Evolutionary conservation across 1,140 invertebrate species (phyloP).

Genomic region (Belonocnema kinseyi): DNA sequence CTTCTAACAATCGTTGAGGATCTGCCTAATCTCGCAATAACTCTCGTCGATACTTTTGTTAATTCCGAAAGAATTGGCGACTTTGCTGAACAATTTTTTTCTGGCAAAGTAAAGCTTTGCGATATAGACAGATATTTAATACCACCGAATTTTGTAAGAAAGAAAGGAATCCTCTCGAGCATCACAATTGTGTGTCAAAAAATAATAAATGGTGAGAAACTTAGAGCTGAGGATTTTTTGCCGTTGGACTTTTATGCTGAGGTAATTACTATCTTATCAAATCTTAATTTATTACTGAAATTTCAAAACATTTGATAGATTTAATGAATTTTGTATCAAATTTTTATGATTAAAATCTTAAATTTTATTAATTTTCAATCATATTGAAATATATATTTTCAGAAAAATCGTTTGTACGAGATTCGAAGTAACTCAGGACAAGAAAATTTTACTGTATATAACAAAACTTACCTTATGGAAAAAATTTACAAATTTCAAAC

Average conservation of each 20-base stretch:
- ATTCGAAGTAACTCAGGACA: conserved; percentile 10
- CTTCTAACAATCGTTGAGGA: conserved; percentile 65
- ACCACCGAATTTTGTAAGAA: conserved; percentile 61
- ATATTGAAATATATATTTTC: neutral
- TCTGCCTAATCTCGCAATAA: conserved; percentile 63
- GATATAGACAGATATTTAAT: conserved; percentile 68
- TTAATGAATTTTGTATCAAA: neutral
- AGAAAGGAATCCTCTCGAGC: conserved; percentile 61
- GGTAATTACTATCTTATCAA: conserved; percentile 34
- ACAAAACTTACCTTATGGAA: conserved; percentile 59
- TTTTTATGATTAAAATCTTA: no score
- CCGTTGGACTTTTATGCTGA: conserved; percentile 49
- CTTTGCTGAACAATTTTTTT: conserved; percentile 55
- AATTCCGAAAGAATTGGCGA: conserved; percentile 62
- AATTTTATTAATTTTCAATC: no score
- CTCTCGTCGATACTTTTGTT: conserved; percentile 64
- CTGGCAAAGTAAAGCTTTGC: conserved; percentile 59
- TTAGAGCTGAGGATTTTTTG: conserved; percentile 54
- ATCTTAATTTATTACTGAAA: neutral
- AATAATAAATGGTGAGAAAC: conserved; percentile 42
- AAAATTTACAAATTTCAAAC: conserved; percentile 48
- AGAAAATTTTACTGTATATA: conserved; percentile 31
- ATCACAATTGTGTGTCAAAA: conserved; percentile 66
- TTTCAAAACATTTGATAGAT: neutral
- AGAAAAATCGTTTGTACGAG: conserved; percentile 12